These are phyloP conservation scores for Rhea pennata DNA, from an alignment of 2,113 vertebrate genomes.

Conservation along the genomic window DNA sequence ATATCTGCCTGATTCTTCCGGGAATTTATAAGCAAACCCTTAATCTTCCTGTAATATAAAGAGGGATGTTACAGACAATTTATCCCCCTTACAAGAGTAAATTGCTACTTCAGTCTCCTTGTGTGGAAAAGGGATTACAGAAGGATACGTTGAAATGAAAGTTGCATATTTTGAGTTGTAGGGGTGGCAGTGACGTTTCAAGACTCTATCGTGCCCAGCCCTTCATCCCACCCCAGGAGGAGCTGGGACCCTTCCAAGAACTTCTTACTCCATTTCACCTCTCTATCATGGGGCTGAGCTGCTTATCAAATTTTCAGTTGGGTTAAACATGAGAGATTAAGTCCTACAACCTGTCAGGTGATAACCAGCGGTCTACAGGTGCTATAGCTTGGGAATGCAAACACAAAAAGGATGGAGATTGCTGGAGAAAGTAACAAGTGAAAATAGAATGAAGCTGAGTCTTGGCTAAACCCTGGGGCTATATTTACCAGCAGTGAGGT, in stretches of 20 bases:
- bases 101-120: not conserved
- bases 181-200: not conserved
- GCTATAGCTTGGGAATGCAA: not conserved
- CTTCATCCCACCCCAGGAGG: not conserved
- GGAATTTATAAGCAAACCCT: not conserved
- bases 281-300: not conserved
- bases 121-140: not conserved
- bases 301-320: not conserved
- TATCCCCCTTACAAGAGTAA: not conserved
- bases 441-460: not conserved
- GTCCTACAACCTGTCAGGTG: not conserved
- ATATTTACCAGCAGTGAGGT: not conserved
- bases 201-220: not conserved
- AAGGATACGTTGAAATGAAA: not conserved
- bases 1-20: not conserved
- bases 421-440: not conserved
- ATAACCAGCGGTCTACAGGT: not conserved
- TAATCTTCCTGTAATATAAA: not conserved
- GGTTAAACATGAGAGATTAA: not conserved
- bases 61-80: not conserved
- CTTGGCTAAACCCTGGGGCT: not conserved
- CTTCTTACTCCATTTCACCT: not conserved
- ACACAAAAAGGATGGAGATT: not conserved
- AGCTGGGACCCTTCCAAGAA: not conserved
- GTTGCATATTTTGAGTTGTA: not conserved